Evolutionary conservation across 2,888 invertebrate species (phyloP).

Genomic region (Ormyrus labotus): DNA sequence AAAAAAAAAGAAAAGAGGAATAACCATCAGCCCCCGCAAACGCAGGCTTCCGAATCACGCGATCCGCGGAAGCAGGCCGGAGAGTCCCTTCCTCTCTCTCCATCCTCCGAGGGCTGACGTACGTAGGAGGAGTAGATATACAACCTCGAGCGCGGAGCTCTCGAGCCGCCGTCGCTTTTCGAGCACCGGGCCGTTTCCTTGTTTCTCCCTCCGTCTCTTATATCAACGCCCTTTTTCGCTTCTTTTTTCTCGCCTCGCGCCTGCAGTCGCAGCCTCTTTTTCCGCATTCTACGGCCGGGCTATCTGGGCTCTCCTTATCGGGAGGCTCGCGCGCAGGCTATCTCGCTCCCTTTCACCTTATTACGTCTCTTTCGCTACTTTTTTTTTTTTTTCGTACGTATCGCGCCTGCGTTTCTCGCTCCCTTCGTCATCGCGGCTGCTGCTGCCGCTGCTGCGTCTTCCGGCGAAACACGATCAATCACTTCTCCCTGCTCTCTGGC

Average conservation of each 20-base stretch:
- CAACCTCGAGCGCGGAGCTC: not conserved
- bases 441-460: conserved; percentile 63
- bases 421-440: conserved; percentile 27
- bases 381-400: conserved; percentile 45
- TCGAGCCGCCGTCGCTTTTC: conserved; percentile 55
- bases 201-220: conserved; percentile 68
- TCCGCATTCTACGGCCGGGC: conserved; percentile 43
- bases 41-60: not conserved
- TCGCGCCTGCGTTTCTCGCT: conserved; percentile 43
- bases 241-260: conserved; percentile 30
- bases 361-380: conserved; percentile 56
- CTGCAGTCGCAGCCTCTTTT: conserved; percentile 30
- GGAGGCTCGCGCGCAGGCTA: conserved; percentile 46
- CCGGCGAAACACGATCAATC: conserved; percentile 76
- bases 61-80: too few relatives aligned
- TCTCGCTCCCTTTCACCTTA: conserved; percentile 59
- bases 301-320: conserved; percentile 55
- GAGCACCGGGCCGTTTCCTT: conserved; percentile 58
- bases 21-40: conserved; percentile 49
- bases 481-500: conserved; percentile 71
- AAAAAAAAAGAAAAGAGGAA: too few relatives aligned
- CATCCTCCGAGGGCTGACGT: not conserved
- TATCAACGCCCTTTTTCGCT: conserved; percentile 63
- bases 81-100: too few relatives aligned
- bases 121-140: conserved; percentile 49